Evolutionary conservation across 2,888 invertebrate species (phyloP).

Genomic region (Xestia ashworthii): DNA sequence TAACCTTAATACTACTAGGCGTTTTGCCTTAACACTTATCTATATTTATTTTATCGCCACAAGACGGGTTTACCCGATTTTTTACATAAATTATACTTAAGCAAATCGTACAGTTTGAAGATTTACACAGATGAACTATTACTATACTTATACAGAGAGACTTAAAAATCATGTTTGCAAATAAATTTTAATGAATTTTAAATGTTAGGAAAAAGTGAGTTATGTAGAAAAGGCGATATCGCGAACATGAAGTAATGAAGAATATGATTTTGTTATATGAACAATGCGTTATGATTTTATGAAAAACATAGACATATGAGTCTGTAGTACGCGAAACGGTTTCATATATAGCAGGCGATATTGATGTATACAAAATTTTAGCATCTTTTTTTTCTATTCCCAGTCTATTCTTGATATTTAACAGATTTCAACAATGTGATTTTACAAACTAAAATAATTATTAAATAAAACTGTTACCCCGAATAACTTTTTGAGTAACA

Average conservation of each 20-base stretch:
- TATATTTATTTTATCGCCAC: constrained; percentile 3
- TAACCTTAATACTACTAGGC: constrained; percentile 5
- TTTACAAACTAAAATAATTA: background rate
- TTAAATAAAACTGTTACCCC: background rate
- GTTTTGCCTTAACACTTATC: background rate
- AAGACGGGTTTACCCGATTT: background rate
- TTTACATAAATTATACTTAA: constrained; percentile 5
- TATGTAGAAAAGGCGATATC: background rate
- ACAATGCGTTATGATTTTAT: background rate
- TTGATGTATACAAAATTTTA: background rate
- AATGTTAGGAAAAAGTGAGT: background rate
- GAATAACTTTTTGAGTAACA: background rate
- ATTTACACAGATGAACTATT: background rate
- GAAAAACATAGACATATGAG: background rate
- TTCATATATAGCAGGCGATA: background rate
- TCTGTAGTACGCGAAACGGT: background rate
- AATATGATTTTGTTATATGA: background rate
- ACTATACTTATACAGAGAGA: too few species aligned
- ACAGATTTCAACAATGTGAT: background rate
- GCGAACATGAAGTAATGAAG: background rate
- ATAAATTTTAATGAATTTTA: background rate
- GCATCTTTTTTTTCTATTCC: too few species aligned
- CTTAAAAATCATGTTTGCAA: background rate
- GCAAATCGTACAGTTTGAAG: background rate
- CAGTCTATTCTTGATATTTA: background rate